phyloP scores from a whole-genome alignment of 2,113 vertebrate species.

The Pangasianodon hypophthalmus region DNA sequence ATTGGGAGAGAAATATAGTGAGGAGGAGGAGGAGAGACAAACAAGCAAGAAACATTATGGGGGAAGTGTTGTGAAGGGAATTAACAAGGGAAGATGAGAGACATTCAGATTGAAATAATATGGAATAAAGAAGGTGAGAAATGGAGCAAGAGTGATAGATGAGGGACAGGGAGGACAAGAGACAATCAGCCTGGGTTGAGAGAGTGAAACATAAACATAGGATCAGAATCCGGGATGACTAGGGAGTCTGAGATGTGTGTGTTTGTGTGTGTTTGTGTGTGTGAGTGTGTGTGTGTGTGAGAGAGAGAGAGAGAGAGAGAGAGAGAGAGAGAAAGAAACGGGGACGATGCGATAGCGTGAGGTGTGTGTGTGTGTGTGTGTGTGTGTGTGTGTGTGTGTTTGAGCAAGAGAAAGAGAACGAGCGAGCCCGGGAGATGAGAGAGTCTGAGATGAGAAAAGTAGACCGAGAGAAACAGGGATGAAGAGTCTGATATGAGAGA shows the following conservation, averaged over 20 bases:
- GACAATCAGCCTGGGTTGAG: not conserved
- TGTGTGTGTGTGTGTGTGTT: too few relatives aligned
- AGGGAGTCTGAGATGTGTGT: not conserved
- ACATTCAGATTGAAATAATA: not conserved
- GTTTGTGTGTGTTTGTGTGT: too few relatives aligned
- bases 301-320: not conserved
- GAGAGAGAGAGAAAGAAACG: not conserved
- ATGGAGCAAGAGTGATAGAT: not conserved
- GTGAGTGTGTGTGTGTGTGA: not conserved
- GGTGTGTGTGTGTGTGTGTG: too few relatives aligned
- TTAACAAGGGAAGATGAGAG: not conserved
- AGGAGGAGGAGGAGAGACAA: slow-evolving; percentile 15
- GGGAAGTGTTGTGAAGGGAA: not conserved
- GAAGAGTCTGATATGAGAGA: not conserved
- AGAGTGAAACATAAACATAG: not conserved
- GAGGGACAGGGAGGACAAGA: not conserved
- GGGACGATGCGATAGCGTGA: not conserved
- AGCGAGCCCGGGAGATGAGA: not conserved
- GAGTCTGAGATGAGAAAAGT: not conserved
- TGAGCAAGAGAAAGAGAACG: not conserved
- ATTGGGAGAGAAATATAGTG: not conserved
- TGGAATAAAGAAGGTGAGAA: not conserved
- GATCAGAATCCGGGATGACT: not conserved
- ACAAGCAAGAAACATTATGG: not conserved
- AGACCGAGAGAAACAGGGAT: not conserved